Evolutionary conservation across 2,113 vertebrate species (phyloP).

Genomic region (Scomber scombrus): DNA sequence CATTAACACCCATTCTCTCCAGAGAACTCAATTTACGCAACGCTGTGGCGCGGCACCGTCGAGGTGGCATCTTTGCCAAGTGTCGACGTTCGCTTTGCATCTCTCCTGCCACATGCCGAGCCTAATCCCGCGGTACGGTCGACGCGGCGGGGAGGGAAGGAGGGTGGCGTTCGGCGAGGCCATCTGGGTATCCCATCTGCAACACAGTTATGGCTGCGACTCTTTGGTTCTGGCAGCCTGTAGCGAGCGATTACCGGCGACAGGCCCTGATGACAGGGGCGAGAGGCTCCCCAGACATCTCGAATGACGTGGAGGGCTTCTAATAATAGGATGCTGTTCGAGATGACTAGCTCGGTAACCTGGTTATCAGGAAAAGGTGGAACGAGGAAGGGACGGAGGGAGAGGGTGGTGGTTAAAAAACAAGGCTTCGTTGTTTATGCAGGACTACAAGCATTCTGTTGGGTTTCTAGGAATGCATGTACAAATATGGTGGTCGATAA

Average conservation of each 20-base stretch:
- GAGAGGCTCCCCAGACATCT: slow-evolving; percentile 74
- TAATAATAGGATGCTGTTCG: slow-evolving; percentile 77
- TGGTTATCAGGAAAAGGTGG: slow-evolving; percentile 60
- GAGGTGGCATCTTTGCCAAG: slow-evolving; percentile 65
- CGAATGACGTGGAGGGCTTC: slow-evolving; percentile 68
- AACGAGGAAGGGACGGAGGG: slow-evolving; percentile 21
- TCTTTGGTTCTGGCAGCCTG: slow-evolving; percentile 70
- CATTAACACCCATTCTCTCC: slow-evolving; percentile 76
- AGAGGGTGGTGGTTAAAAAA: slow-evolving; percentile 16
- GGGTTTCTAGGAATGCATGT: neutral
- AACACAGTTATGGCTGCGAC: slow-evolving; percentile 71
- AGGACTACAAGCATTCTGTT: too few relatives aligned
- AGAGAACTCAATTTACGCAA: slow-evolving; percentile 74
- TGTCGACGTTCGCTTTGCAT: slow-evolving; percentile 43
- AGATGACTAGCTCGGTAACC: slow-evolving; percentile 69
- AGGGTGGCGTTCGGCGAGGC: slow-evolving; percentile 67
- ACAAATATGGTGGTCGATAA: neutral
- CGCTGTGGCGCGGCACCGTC: slow-evolving; percentile 40
- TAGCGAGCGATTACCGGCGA: slow-evolving; percentile 66
- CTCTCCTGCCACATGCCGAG: slow-evolving; percentile 55
- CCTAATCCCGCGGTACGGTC: slow-evolving; percentile 57
- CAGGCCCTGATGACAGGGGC: slow-evolving; percentile 68
- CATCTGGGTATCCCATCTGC: slow-evolving; percentile 87
- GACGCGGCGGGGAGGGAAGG: slow-evolving; percentile 44
- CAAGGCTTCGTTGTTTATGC: slow-evolving; percentile 6